Evolutionary conservation across 2,888 invertebrate species (phyloP), one percentile per base, ranked within the genome.

Genomic region (Acanthacorydalis orientalis): DNA sequence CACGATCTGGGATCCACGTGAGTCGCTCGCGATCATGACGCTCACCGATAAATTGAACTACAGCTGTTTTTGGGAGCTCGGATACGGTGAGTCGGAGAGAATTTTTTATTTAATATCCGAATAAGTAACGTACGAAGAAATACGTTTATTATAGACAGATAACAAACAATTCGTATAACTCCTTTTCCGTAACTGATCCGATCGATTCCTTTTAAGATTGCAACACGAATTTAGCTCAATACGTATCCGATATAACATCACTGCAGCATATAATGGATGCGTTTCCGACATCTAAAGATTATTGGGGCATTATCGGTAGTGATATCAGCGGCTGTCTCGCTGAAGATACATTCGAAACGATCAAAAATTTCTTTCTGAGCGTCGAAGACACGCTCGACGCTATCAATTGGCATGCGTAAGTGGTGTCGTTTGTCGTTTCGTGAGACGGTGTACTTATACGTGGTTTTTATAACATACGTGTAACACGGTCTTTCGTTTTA

Each of bases 401-500:
- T 2, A 68, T 83, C 42, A 72, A 84, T 41, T 75, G 84, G 69
- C 80, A 83, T 60, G 80, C 82, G 87, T 87, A 64, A 73, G 76
- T 71, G 60, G 45, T 8, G 4, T 12, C 7, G 11, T 42, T 42
- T n/a, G n/a, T n/a, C n/a, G n/a, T n/a, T 23, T 8, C 15, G 2
- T 46, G 14, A 39, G n/a, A 7, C 15, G 40, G 9, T 38, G 39
- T 38, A 38, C 8, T 38, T n/a, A 31, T n/a, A 9, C 15, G 14
- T 4, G 11, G 4, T 40, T 14, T 10, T 40, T 15, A 16, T 41
- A 37, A n/a, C 16, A 23, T 39, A 8, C 23, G 6, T 15, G 14
- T 14, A n/a, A n/a, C n/a, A n/a, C n/a, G n/a, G n/a, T n/a, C n/a
- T n/a, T n/a, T n/a, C 9, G 10, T 40, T 31, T 8, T 14, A 46